Evolutionary conservation across 2,113 vertebrate genomes (phyloP), one percentile per base, ranked within the genome.

Genomic region (Sigmodon hispidus): DNA sequence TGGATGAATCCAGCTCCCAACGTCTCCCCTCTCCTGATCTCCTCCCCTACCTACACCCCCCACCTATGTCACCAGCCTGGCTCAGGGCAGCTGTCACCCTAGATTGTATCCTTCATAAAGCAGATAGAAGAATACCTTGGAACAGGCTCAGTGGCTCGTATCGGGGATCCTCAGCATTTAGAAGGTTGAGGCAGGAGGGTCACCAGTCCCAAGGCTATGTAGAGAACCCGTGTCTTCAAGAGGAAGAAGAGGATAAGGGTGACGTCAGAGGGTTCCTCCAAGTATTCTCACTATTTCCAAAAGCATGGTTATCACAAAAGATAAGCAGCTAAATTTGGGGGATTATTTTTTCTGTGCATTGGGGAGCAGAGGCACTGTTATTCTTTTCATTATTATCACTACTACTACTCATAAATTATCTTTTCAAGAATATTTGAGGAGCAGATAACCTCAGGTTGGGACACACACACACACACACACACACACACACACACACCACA

Each of bases 41-140:
- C 19, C n/a, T 75, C 57, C 36, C 43, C 19, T 0, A 19, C 21
- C 77, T 55, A 13, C 22, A 6, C 52, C 16, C 16, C 40, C 5
- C 3, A 4, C 81, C 43, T 70, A 8, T n/a, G 43, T 83, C 45
- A 36, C 57, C 7, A 50, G 59, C 50, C 24, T 8, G 3, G 21
- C 21, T 29, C 65, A 72, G 3, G 43, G 0, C 13, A 36, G 52
- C 13, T 21, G 1, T 4, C 5, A 1, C 40, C 63, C 19, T 2
- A 19, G 48, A 31, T 0, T 67, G 83, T 48, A 31, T 63, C 69
- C 55, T 80, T 45, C 50, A 5, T 6, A 65, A 79, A 29, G 31
- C 19, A 19, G 22, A 67, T 10, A 40, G 45, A 77, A 36, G 10
- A 24, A 36, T 26, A 2, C 34, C 57, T 87, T 26, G 52, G 7